These are phyloP conservation scores for Hemicentrotus pulcherrimus DNA, from an alignment of 35 echinoderm and acorn worm species.

Conservation along the genomic window DNA sequence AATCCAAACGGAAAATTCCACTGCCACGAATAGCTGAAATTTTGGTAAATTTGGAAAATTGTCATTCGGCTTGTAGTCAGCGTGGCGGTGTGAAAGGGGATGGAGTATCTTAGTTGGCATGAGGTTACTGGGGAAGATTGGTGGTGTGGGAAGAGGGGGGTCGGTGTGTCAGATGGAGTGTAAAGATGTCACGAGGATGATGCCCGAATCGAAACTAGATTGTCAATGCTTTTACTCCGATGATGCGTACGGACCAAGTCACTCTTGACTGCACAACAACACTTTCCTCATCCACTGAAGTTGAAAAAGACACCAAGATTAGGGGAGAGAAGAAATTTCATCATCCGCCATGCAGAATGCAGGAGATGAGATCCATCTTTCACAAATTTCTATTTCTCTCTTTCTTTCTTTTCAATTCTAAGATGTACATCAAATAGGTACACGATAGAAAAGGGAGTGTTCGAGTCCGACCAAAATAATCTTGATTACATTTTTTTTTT, in stretches of 20 bases:
- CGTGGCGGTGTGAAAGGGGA: too few species aligned
- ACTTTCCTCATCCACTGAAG: constrained; percentile 33
- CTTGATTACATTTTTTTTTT: not conserved
- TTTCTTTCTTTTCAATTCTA: not conserved
- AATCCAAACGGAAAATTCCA: too few species aligned
- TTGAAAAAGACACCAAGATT: not conserved
- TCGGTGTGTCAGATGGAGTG: not conserved
- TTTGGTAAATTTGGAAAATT: too few species aligned
- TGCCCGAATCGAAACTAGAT: constrained; percentile 31
- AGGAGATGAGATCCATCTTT: not conserved
- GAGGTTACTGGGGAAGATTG: not conserved
- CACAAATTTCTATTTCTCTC: not conserved
- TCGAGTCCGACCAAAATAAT: not conserved
- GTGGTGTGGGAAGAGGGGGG: not conserved
- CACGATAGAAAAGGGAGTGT: not conserved
- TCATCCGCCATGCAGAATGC: not conserved
- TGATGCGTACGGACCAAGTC: not conserved
- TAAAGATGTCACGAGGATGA: not conserved
- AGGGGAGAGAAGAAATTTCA: not conserved
- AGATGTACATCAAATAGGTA: not conserved
- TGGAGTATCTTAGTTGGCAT: too few species aligned
- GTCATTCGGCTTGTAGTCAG: too few species aligned
- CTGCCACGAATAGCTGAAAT: too few species aligned
- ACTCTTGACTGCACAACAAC: constrained; percentile 10
- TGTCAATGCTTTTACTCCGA: constrained; percentile 47